Conservation (phyloP, 2,113 vertebrate species). For the Grus americana region DNA sequence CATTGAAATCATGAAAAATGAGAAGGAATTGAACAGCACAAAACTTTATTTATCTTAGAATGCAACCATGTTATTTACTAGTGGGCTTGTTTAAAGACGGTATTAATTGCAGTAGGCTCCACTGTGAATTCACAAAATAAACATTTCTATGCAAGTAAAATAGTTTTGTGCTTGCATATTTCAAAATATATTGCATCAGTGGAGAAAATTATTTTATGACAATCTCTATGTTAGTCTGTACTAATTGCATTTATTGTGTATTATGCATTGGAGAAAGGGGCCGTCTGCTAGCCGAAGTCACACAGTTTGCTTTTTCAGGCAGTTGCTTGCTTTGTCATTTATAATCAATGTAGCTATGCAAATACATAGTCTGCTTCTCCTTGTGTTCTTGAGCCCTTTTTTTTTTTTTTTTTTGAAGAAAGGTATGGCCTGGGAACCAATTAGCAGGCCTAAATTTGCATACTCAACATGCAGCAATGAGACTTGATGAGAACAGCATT, state of each 20-base stretch:
- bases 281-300: neutral
- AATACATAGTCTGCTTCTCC: neutral
- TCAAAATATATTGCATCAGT: neutral
- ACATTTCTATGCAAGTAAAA: neutral
- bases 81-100: neutral
- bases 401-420: neutral
- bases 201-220: neutral
- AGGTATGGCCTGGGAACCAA: slow-evolving; percentile 49
- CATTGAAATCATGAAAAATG: neutral
- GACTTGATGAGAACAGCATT: neutral
- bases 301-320: neutral
- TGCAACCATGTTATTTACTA: neutral
- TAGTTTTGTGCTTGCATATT: neutral
- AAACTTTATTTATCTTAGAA: neutral
- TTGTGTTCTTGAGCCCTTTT: neutral
- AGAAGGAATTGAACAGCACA: neutral
- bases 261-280: neutral
- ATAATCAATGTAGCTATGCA: neutral
- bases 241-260: neutral
- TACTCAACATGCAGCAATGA: neutral
- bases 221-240: neutral
- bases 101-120: neutral
- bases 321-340: neutral
- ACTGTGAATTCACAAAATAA: neutral
- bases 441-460: slow-evolving; percentile 47